Conservation (phyloP, 1,140 invertebrate genomes). For the Drosophila pandora region DNA sequence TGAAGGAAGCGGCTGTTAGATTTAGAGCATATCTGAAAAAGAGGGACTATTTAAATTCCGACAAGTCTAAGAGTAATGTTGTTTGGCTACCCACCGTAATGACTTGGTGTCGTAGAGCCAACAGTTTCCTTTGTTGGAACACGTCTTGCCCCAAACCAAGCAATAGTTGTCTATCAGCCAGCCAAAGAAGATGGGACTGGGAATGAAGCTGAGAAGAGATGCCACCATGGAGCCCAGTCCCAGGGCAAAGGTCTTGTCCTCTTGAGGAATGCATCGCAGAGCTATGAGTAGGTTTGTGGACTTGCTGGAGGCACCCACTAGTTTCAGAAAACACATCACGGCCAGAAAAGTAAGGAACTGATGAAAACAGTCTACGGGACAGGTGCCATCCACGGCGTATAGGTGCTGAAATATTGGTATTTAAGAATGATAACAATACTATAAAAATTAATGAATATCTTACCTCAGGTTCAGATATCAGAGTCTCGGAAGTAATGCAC, state of each 20-base stretch:
- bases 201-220: slow-evolving; percentile 88
- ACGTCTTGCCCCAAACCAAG: slow-evolving; percentile 90
- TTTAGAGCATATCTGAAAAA: slow-evolving; percentile 85
- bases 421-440: background rate
- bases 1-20: slow-evolving; percentile 87
- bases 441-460: background rate
- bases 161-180: slow-evolving; percentile 89
- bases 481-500: slow-evolving; percentile 21
- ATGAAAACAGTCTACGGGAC: slow-evolving; percentile 87
- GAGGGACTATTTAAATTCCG: background rate
- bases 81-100: slow-evolving; percentile 30
- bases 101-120: slow-evolving; percentile 88
- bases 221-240: slow-evolving; percentile 87
- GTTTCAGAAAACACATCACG: slow-evolving; percentile 88
- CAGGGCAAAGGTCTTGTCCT: slow-evolving; percentile 88
- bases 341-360: slow-evolving; percentile 87
- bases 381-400: slow-evolving; percentile 85
- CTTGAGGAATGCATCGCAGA: slow-evolving; percentile 88
- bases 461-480: slow-evolving; percentile 15
- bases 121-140: slow-evolving; percentile 88
- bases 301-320: slow-evolving; percentile 87
- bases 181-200: slow-evolving; percentile 89
- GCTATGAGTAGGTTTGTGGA: slow-evolving; percentile 88
- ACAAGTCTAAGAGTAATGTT: background rate
- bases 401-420: slow-evolving; percentile 32